Conservation (phyloP, 2,113 vertebrate genomes). For the Chascanopsetta lugubris region DNA sequence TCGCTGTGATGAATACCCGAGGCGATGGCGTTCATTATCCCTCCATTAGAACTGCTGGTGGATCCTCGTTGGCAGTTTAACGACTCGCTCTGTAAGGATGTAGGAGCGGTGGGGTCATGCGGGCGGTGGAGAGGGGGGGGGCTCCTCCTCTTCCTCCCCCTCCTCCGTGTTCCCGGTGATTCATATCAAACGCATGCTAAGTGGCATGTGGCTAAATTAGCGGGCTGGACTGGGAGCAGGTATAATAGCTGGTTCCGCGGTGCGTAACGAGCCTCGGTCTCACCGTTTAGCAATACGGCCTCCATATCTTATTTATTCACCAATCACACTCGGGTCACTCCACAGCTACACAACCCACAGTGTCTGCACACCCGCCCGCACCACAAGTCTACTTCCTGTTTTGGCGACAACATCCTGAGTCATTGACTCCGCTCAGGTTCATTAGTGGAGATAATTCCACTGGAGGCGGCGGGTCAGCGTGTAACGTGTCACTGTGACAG, state of each 20-base stretch:
- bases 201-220: conserved; percentile 71
- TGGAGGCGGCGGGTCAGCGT: conserved; percentile 64
- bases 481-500: conserved; percentile 56
- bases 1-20: conserved; percentile 70
- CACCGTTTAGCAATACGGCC: conserved; percentile 51
- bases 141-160: no score
- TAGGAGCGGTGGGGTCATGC: conserved; percentile 55
- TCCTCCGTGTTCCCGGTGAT: conserved; percentile 63
- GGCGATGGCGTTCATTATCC: conserved; percentile 62
- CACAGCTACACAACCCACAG: conserved; percentile 36
- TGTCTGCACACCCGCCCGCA: conserved; percentile 61
- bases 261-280: conserved; percentile 64
- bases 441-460: conserved; percentile 71
- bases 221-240: conserved; percentile 65
- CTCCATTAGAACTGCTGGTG: conserved; percentile 59
- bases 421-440: conserved; percentile 74
- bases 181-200: conserved; percentile 68
- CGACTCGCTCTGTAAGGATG: conserved; percentile 58
- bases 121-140: neutral
- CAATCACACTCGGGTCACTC: conserved; percentile 61
- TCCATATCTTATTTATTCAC: conserved; percentile 61
- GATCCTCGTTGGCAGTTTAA: conserved; percentile 70
- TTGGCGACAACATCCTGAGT: conserved; percentile 70
- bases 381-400: conserved; percentile 64
- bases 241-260: conserved; percentile 58